A percentile compares a stretch with the other conserved stretches of the same genome.
Conservation (phyloP, 2,888 invertebrate species). For the Tiphia femorata region DNA sequence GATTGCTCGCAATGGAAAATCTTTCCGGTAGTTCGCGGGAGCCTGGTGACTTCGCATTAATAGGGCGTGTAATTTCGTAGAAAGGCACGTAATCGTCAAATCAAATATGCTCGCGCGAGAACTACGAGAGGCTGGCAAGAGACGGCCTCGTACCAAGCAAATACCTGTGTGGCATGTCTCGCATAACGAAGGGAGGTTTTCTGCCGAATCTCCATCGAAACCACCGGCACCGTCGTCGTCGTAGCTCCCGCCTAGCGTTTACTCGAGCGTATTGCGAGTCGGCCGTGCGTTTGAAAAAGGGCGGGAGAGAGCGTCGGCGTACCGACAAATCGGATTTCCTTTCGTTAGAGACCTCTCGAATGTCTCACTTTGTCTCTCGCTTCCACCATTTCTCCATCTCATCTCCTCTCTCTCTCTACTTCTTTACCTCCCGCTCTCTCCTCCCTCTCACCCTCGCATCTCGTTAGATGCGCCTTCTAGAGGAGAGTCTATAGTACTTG, state of each 20-base stretch:
- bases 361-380: conserved; percentile 16
- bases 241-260: no score
- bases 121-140: no score
- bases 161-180: conserved; percentile 10
- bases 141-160: background rate
- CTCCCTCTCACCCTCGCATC: conserved; percentile 34
- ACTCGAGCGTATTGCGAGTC: conserved; percentile 17
- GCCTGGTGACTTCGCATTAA: no score
- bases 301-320: conserved; percentile 36
- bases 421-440: conserved; percentile 9
- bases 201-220: conserved; percentile 36
- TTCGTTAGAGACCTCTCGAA: conserved; percentile 54
- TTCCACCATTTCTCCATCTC: background rate
- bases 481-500: conserved; percentile 40
- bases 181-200: conserved; percentile 29
- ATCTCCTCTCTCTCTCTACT: background rate
- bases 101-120: no score
- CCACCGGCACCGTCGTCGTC: no score
- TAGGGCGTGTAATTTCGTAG: no score
- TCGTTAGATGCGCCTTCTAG: conserved; percentile 43
- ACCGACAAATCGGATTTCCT: conserved; percentile 58
- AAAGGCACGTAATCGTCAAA: no score
- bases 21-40: no score
- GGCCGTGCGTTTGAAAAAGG: conserved; percentile 28
- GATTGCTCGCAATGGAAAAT: no score